Base-by-base conservation (phyloP, 1,140 invertebrate genomes). In the Drosophila oshimai region DNA sequence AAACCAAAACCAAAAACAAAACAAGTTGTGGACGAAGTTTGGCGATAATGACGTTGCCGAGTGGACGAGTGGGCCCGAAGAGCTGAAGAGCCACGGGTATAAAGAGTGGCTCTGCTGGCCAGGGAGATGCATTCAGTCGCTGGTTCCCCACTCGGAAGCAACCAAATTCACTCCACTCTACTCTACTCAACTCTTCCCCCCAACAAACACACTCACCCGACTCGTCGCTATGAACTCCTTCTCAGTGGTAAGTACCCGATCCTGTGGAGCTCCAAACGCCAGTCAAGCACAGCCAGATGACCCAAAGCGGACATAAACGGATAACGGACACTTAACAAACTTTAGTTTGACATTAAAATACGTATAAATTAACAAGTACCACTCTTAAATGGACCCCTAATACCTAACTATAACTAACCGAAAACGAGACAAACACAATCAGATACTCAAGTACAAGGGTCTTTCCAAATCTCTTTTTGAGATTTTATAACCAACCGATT, bases 201-300 rank as follows among this genome's bases (percentile, higher is more conserved):
- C 75, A 77, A 80, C 80, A 76, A 77, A 77, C 61, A 77, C 78
- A 76, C 78, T 71, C 64, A 80, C 87, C 86, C 76, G 69, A 89
- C 74, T 89, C 84, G 80, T 74, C 70, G 89, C 79, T 79, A 91
- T 91, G 89, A 91, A 91, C 88, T 90, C 88, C 89, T 91, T 91
- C 86, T 84, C 90, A 87, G 89, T 89, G 90, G 90, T 91, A 91
- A 91, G 90, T 91, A 72, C 10, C 20, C 4, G 13, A 58, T 58
- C 37, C 53, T 7, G 17, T 12, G 7, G 36, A 6, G n/a, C 31
- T 15, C n/a, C 28, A 13, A 4, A 17, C n/a, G n/a, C n/a, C n/a
- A n/a, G n/a, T 12, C 26, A 2, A 12, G n/a, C 5, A 0, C 31
- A 10, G 7, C 17, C 28, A 46, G 28, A 6, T 13, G 6, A 24